A percentile compares a stretch with the other conserved stretches of the same genome.
These are phyloP conservation scores for Falcunculus frontatus DNA, from an alignment of 2,113 vertebrate species.

Conservation along the genomic window DNA sequence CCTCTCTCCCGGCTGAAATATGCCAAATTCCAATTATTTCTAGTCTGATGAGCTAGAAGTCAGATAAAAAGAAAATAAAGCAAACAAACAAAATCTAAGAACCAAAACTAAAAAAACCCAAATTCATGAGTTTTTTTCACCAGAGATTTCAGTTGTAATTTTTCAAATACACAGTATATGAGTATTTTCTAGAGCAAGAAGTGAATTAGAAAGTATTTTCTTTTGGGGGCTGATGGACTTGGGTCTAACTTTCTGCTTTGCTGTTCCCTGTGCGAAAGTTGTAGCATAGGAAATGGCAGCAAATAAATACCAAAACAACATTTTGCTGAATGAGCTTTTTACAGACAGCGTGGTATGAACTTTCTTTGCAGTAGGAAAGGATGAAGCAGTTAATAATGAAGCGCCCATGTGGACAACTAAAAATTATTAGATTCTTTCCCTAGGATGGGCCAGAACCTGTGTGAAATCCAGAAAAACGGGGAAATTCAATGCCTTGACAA, in stretches of 20 bases:
- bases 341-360: neutral
- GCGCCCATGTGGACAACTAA: neutral
- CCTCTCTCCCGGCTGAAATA: neutral
- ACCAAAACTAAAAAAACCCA: accelerated
- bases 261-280: neutral
- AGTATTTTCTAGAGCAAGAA: neutral
- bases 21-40: neutral
- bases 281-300: neutral
- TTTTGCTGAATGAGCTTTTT: neutral
- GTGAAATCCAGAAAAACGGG: neutral
- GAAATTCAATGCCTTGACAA: neutral
- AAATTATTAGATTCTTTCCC: neutral
- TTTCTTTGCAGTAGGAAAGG: neutral
- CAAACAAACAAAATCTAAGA: neutral
- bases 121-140: neutral
- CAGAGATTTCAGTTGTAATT: neutral
- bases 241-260: neutral
- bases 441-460: neutral
- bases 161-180: neutral
- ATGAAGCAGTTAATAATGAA: neutral
- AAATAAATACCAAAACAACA: neutral
- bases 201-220: neutral
- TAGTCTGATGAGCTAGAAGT: neutral
- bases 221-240: neutral
- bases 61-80: neutral